Conservation (phyloP, 2,797 vertebrate genomes). For the Percopsis omiscomaycus region DNA sequence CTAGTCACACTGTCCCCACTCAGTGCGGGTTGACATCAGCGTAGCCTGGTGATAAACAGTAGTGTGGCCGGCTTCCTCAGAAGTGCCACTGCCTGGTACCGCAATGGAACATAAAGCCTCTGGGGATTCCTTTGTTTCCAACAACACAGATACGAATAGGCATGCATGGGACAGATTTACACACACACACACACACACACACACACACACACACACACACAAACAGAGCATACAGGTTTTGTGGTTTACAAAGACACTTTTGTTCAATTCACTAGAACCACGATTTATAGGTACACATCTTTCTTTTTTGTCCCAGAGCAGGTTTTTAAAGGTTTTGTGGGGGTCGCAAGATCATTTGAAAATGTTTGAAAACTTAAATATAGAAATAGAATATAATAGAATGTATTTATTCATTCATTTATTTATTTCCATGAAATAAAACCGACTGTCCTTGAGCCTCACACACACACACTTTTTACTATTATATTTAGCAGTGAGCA, state of each 20-base stretch:
- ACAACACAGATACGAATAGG: not conserved
- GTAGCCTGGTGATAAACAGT: slow-evolving; percentile 40
- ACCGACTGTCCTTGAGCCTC: not conserved
- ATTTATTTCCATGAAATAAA: no score
- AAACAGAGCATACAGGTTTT: not conserved
- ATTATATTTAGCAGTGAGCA: not conserved
- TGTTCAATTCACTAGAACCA: no score
- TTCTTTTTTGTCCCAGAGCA: no score
- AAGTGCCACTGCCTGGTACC: slow-evolving; percentile 11
- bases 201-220: not conserved
- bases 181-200: not conserved
- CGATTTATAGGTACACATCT: no score
- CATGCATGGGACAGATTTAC: not conserved
- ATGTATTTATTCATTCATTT: no score
- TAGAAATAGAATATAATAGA: no score
- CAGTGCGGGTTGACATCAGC: slow-evolving; percentile 50
- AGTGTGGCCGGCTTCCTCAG: slow-evolving; percentile 14
- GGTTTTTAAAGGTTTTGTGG: no score
- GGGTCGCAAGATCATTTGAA: no score
- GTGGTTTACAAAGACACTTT: no score
- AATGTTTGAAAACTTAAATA: no score
- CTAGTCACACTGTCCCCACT: slow-evolving; percentile 17
- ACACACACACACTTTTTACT: not conserved
- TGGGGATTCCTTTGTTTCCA: slow-evolving; percentile 18
- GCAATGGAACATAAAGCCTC: slow-evolving; percentile 23